Evolutionary conservation across 2,113 vertebrate genomes (phyloP).

Genomic region (Porphyrio hochstetteri): DNA sequence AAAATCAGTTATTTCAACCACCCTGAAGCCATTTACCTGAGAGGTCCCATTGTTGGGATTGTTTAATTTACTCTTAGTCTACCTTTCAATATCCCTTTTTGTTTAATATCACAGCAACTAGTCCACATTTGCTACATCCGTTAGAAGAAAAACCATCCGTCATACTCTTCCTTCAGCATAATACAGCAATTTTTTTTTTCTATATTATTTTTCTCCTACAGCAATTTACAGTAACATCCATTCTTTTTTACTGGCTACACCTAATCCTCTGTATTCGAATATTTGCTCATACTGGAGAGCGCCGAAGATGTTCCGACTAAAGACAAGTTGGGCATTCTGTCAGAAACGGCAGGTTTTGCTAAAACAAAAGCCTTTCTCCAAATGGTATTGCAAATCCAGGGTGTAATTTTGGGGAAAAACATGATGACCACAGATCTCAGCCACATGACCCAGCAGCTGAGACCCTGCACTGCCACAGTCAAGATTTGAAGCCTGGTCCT

Average conservation of each 20-base stretch:
- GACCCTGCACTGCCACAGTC: not conserved
- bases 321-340: not conserved
- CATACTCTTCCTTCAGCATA: not conserved
- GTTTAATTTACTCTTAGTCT: not conserved
- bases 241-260: not conserved
- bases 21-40: not conserved
- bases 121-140: not conserved
- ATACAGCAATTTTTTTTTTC: not conserved
- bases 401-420: not conserved
- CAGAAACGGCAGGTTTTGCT: not conserved
- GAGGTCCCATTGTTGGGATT: not conserved
- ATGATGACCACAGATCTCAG: not conserved
- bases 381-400: not conserved
- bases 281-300: not conserved
- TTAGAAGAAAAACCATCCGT: not conserved
- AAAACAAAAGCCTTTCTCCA: not conserved
- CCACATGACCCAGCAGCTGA: not conserved
- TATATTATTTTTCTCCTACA: not conserved
- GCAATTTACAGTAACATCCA: not conserved
- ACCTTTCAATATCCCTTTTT: not conserved
- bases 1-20: not conserved
- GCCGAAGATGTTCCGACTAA: not conserved
- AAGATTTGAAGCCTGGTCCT: not conserved
- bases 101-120: not conserved
- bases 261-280: not conserved